phyloP scores from a whole-genome alignment of 2,113 vertebrate species.

The Eulacestoma nigropectus region DNA sequence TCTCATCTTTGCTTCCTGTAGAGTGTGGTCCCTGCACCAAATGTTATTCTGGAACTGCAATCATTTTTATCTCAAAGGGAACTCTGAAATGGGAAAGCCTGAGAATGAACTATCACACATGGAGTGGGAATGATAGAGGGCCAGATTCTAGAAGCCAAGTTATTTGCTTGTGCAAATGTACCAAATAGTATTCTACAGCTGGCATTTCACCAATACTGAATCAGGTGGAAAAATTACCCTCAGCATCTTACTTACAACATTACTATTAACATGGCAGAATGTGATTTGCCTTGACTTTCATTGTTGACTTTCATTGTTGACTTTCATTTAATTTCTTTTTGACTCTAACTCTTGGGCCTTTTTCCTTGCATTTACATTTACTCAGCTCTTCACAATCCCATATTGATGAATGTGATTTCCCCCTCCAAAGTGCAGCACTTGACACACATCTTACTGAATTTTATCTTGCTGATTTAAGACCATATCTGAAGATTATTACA shows the following conservation, averaged over 20 bases:
- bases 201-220: slow-evolving; percentile 42
- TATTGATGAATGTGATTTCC: neutral
- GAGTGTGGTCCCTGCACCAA: neutral
- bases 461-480: neutral
- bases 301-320: slow-evolving; percentile 9
- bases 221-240: slow-evolving; percentile 13
- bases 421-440: neutral
- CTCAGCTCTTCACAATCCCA: neutral
- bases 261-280: slow-evolving; percentile 18
- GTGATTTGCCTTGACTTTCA: slow-evolving; percentile 21
- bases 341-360: neutral
- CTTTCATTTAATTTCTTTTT: neutral
- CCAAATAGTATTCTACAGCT: slow-evolving; percentile 21
- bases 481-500: neutral
- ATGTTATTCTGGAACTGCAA: neutral
- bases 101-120: neutral
- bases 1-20: neutral
- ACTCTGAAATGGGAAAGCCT: neutral
- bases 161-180: neutral
- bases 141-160: neutral
- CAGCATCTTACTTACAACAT: neutral
- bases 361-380: neutral
- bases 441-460: neutral
- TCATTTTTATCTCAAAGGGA: neutral
- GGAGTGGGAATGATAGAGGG: neutral